Conservation (phyloP, 2,797 vertebrate genomes). For the Mergus octosetaceus region DNA sequence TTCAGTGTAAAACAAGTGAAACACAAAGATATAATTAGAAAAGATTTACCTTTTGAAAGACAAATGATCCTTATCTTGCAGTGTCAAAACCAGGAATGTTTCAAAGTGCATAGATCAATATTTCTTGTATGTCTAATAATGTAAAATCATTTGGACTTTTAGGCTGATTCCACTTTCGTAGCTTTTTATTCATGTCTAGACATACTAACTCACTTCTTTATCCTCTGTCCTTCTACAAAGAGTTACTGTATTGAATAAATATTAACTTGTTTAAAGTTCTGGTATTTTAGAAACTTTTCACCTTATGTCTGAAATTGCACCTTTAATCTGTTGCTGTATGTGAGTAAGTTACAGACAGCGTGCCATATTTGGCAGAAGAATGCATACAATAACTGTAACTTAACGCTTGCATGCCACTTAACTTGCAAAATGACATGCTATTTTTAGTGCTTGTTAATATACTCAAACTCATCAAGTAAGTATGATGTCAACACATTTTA, state of each 20-base stretch:
- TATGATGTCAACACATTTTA: slow-evolving; percentile 77
- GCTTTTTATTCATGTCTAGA: not conserved
- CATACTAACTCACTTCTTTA: not conserved
- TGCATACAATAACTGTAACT: slow-evolving; percentile 75
- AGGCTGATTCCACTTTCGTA: not conserved
- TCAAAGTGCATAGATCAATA: not conserved
- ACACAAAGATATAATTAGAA: not conserved
- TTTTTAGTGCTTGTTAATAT: slow-evolving; percentile 73
- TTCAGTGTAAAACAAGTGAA: not conserved
- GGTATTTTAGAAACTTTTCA: not conserved
- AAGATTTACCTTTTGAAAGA: not conserved
- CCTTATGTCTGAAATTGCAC: not conserved
- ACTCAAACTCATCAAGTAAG: slow-evolving; percentile 65
- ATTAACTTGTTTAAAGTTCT: not conserved
- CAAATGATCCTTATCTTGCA: not conserved
- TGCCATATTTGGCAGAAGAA: slow-evolving; percentile 82
- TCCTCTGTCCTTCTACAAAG: not conserved
- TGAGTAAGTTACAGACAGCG: slow-evolving; percentile 39
- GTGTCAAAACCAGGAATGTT: not conserved
- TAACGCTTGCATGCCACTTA: slow-evolving; percentile 72
- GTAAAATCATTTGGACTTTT: not conserved
- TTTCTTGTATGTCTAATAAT: not conserved
- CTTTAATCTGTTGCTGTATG: slow-evolving; percentile 38
- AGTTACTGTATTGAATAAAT: not conserved
- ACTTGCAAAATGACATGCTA: slow-evolving; percentile 66